A percentile compares a stretch with the other conserved stretches of the same genome.
These are phyloP conservation scores for Ditula angustiorana DNA, from an alignment of 2,888 invertebrate genomes.

Conservation along the genomic window DNA sequence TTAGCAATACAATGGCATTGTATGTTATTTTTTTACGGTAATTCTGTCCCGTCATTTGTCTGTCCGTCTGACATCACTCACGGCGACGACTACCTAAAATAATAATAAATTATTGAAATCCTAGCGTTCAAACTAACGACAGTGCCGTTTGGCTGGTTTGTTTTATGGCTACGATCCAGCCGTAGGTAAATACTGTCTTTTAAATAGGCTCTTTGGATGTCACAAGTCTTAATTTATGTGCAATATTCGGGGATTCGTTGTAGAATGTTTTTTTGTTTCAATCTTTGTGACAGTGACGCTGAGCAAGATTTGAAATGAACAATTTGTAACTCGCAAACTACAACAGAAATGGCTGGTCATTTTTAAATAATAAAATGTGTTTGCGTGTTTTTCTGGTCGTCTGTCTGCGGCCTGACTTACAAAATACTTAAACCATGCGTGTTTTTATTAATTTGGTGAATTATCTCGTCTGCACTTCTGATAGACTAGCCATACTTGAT, in stretches of 20 bases:
- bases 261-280: not conserved
- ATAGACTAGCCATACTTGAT: too few species aligned
- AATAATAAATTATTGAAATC: slow-evolving; percentile 74
- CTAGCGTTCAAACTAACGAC: slow-evolving; percentile 51
- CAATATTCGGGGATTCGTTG: not conserved
- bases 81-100: slow-evolving; percentile 77
- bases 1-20: slow-evolving; percentile 66
- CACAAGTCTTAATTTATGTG: slow-evolving; percentile 15
- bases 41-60: slow-evolving; percentile 68
- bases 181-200: slow-evolving; percentile 38
- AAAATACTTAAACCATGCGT: too few species aligned
- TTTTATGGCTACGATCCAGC: slow-evolving; percentile 46
- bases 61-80: slow-evolving; percentile 73
- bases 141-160: slow-evolving; percentile 46
- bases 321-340: too few species aligned
- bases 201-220: slow-evolving; percentile 14
- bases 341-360: too few species aligned
- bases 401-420: too few species aligned
- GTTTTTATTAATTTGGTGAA: too few species aligned
- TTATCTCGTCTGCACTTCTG: too few species aligned
- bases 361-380: too few species aligned
- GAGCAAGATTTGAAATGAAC: not conserved
- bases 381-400: too few species aligned
- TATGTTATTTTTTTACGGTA: slow-evolving; percentile 58
- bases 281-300: not conserved